phyloP scores from a whole-genome alignment of 2,113 vertebrate genomes.

The Ictidomys tridecemlineatus region DNA sequence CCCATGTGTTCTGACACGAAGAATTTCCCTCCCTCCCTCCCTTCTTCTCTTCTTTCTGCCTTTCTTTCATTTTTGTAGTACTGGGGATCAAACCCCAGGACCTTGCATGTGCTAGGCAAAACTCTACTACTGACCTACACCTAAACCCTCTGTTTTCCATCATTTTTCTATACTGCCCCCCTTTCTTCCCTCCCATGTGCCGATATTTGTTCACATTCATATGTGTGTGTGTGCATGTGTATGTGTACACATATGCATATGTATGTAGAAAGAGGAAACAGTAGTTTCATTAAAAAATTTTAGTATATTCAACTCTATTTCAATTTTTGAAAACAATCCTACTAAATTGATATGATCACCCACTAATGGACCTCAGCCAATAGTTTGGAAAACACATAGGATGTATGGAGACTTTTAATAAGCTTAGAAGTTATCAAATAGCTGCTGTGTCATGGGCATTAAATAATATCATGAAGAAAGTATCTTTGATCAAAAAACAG shows the following conservation, averaged over 20 bases:
- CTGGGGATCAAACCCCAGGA: too few species aligned
- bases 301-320: not conserved
- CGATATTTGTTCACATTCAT: not conserved
- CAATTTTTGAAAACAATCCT: not conserved
- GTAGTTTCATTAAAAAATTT: not conserved
- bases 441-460: not conserved
- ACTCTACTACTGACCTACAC: too few species aligned
- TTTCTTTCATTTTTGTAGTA: too few species aligned
- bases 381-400: not conserved
- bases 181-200: not conserved
- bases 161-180: not conserved
- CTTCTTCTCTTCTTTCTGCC: too few species aligned
- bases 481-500: conserved; percentile 31
- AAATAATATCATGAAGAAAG: not conserved
- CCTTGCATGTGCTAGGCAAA: too few species aligned
- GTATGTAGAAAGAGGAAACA: not conserved
- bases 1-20: not conserved
- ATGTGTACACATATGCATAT: too few species aligned
- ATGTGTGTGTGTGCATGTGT: too few species aligned
- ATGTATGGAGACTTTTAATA: not conserved
- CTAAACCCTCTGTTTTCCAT: not conserved
- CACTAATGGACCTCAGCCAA: not conserved
- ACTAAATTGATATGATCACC: not conserved
- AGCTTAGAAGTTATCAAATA: not conserved
- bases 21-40: too few species aligned